A percentile compares a stretch with the other conserved stretches of the same genome.
Evolutionary conservation across 2,888 invertebrate species (phyloP).

Genomic region (Synergus gifuensis): DNA sequence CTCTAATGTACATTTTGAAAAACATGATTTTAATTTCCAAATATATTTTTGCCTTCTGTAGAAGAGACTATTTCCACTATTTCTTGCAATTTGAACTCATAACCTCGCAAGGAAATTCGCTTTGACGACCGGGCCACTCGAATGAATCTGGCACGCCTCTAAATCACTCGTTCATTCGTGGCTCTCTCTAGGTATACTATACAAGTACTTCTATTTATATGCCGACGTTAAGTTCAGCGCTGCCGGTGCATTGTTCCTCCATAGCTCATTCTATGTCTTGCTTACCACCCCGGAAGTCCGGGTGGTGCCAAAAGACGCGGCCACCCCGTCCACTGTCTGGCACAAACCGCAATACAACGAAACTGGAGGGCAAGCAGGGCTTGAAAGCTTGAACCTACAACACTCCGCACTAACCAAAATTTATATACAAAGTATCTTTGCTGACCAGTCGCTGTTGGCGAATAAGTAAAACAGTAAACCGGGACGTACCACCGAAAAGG

Average conservation of each 20-base stretch:
- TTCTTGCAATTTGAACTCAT: constrained; percentile 40
- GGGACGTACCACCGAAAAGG: constrained; percentile 51
- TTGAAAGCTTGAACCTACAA: constrained; percentile 45
- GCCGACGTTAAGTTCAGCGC: constrained; percentile 49
- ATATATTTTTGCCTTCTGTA: background rate
- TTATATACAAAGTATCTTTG: constrained; percentile 76
- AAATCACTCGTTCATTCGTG: constrained; percentile 54
- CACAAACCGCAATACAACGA: constrained; percentile 52
- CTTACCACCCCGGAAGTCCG: constrained; percentile 61
- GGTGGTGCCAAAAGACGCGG: constrained; percentile 63
- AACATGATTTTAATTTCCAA: too few species aligned
- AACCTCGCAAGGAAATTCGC: constrained; percentile 51
- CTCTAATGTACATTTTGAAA: too few species aligned
- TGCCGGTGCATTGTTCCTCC: constrained; percentile 57
- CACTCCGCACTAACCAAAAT: constrained; percentile 66
- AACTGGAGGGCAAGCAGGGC: constrained; percentile 48
- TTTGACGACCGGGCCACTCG: constrained; percentile 51
- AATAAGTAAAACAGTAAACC: constrained; percentile 73
- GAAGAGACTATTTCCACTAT: background rate
- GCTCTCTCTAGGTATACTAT: background rate
- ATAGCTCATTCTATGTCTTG: constrained; percentile 65
- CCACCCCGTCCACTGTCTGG: constrained; percentile 50
- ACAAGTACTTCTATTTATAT: constrained; percentile 57
- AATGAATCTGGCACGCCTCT: constrained; percentile 54
- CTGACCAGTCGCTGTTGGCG: constrained; percentile 62